phyloP scores from a whole-genome alignment of 2,113 vertebrate species.

The Muntiacus reevesi region DNA sequence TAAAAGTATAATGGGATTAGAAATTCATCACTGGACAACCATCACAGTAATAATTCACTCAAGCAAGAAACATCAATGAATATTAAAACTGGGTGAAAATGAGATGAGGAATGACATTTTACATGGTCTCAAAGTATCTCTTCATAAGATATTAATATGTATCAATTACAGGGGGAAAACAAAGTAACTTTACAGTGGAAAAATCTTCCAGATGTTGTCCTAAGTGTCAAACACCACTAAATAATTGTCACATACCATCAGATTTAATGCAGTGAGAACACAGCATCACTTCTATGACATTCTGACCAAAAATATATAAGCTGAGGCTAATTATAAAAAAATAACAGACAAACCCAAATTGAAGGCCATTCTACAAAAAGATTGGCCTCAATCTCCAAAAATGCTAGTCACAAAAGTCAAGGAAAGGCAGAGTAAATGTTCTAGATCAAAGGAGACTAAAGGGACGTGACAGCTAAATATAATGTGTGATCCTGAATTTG shows the following conservation, averaged over 20 bases:
- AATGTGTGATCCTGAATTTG: background rate
- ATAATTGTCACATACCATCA: background rate
- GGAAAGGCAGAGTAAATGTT: background rate
- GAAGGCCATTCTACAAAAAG: slow-evolving; percentile 26
- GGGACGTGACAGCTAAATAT: background rate
- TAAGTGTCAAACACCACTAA: background rate
- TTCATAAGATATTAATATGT: background rate
- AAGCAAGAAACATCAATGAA: background rate
- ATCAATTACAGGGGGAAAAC: background rate
- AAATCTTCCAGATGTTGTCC: background rate
- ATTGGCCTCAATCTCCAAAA: slow-evolving; percentile 27
- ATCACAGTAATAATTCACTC: background rate
- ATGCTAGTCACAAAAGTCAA: background rate
- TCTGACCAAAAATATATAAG: background rate
- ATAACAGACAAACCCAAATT: slow-evolving; percentile 21
- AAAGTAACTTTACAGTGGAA: background rate
- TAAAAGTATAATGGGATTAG: background rate
- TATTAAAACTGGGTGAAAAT: slow-evolving; percentile 16
- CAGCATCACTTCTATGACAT: background rate
- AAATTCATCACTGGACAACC: slow-evolving; percentile 9
- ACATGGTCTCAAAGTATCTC: background rate
- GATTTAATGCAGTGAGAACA: background rate
- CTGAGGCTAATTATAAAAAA: slow-evolving; percentile 33
- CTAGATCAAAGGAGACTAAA: background rate
- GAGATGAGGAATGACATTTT: background rate